A percentile compares a stretch with the other conserved stretches of the same genome.
These are phyloP conservation scores for Caerostris extrusa DNA, from an alignment of 1,140 invertebrate genomes.

Conservation along the genomic window DNA sequence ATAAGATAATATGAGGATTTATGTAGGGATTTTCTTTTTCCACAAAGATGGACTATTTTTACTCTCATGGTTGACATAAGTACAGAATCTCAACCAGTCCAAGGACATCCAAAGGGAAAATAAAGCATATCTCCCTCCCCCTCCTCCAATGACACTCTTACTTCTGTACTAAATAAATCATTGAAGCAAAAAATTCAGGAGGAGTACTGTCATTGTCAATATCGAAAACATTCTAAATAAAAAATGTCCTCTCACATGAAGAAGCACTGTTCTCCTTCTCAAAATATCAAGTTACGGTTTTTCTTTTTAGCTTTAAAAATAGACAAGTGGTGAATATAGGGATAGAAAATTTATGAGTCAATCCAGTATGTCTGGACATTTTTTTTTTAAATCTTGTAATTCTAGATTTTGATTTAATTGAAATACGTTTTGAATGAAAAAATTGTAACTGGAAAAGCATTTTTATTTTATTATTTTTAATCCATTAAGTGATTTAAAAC, in stretches of 20 bases:
- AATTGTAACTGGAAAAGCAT: no score
- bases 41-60: background rate
- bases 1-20: background rate
- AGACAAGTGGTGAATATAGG: no score
- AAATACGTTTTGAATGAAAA: no score
- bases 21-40: background rate
- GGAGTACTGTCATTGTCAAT: constrained; percentile 13
- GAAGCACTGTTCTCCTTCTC: background rate
- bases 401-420: no score
- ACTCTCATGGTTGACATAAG: background rate
- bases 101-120: background rate
- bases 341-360: no score
- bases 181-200: background rate
- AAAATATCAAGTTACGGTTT: no score
- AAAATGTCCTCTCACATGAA: background rate
- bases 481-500: no score
- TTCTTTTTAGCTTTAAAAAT: no score
- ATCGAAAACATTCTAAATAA: constrained; percentile 3
- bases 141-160: background rate
- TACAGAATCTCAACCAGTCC: background rate
- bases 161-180: constrained; percentile 3
- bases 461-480: no score
- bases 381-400: no score
- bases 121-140: background rate
- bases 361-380: no score